Percentiles rank a stretch among this genome's conserved stretches.
Evolutionary conservation across 2,113 vertebrate species (phyloP).

Genomic region (Pelobates fuscus): DNA sequence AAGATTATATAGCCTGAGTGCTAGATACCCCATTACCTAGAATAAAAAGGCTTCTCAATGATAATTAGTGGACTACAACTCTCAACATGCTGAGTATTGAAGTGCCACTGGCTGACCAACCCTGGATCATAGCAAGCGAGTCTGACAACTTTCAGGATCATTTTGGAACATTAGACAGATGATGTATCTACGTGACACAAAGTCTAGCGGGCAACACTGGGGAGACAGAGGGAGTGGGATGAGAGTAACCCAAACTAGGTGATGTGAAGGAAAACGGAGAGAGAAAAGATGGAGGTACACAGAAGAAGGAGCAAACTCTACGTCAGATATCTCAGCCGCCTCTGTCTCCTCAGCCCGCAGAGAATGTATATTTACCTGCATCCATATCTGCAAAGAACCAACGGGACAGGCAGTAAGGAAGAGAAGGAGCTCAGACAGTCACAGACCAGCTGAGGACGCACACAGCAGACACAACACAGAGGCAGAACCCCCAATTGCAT

Average conservation of each 20-base stretch:
- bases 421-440: conserved; percentile 83
- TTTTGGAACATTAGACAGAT: conserved; percentile 24
- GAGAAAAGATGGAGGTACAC: conserved; percentile 65
- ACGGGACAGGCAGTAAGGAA: conserved; percentile 82
- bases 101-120: neutral
- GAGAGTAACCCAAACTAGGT: conserved; percentile 30
- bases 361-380: conserved; percentile 90
- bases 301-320: conserved; percentile 61
- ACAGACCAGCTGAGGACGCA: conserved; percentile 49
- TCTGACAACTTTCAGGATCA: conserved; percentile 16
- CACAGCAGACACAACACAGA: conserved; percentile 27
- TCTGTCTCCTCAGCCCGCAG: conserved; percentile 67
- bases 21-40: no score
- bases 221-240: conserved; percentile 31
- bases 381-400: conserved; percentile 94
- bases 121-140: neutral
- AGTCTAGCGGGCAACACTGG: conserved; percentile 22
- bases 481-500: neutral
- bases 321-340: conserved; percentile 60
- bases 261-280: conserved; percentile 55
- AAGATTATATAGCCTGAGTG: no score
- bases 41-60: no score
- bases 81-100: no score
- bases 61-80: no score
- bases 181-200: conserved; percentile 43